phyloP scores from a whole-genome alignment of 1,140 invertebrate species.

The Bombus confusus region DNA sequence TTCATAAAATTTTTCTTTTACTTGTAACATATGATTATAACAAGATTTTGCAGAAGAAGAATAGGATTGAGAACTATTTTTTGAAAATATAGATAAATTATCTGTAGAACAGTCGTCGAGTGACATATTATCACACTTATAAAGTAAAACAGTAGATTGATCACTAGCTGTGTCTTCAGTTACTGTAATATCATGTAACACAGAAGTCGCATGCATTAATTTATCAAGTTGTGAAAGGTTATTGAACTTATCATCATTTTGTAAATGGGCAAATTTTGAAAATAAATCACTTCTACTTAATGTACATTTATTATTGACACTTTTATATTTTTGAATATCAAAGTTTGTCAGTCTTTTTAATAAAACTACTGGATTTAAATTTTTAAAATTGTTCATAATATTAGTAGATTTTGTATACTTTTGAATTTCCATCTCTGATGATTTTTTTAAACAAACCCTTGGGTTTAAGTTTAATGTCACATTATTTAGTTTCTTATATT shows the following conservation, averaged over 20 bases:
- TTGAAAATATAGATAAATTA: neutral
- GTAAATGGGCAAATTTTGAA: too few species aligned
- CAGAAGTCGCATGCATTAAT: neutral
- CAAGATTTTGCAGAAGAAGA: neutral
- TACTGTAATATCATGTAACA: neutral
- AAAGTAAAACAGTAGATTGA: slow-evolving; percentile 62
- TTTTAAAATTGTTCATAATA: neutral
- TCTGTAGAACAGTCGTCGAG: neutral
- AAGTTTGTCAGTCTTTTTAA: neutral
- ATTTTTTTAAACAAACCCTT: neutral
- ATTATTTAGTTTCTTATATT: neutral
- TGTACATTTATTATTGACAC: neutral
- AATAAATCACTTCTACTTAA: neutral
- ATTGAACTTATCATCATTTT: neutral
- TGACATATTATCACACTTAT: slow-evolving; percentile 24
- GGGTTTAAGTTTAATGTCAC: neutral
- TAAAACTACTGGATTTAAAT: neutral
- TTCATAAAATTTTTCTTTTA: neutral
- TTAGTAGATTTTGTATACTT: neutral
- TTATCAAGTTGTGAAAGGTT: neutral
- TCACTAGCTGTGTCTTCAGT: slow-evolving; percentile 45
- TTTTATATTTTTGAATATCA: neutral
- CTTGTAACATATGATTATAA: neutral
- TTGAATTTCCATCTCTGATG: neutral
- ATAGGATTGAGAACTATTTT: too few species aligned